Evolutionary conservation across 2,797 vertebrate genomes (phyloP).

Genomic region (Anabacerthia variegaticeps): DNA sequence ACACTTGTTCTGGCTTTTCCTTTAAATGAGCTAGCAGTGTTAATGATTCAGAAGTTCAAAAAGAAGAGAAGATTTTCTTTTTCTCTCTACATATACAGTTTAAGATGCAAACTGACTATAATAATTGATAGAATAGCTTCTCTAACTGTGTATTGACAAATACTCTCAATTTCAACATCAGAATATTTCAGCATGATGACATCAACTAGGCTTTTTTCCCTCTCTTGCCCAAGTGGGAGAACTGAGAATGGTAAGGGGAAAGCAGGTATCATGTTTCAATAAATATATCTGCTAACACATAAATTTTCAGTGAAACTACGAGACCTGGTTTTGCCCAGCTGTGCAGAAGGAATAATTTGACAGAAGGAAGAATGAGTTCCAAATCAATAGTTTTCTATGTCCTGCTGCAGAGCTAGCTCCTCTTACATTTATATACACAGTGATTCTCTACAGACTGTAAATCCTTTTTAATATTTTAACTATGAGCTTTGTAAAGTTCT

Average conservation of each 20-base stretch:
- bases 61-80: neutral
- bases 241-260: neutral
- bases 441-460: neutral
- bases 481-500: neutral
- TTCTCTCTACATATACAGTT: neutral
- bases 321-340: neutral
- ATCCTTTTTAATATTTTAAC: neutral
- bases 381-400: neutral
- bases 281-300: neutral
- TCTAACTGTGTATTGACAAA: neutral
- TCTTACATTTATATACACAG: neutral
- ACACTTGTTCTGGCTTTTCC: neutral
- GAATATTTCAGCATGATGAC: neutral
- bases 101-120: neutral
- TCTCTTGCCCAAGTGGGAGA: neutral
- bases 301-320: neutral
- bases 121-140: neutral
- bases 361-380: neutral
- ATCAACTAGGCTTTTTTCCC: neutral
- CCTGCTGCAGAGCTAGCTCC: fast-evolving
- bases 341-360: neutral
- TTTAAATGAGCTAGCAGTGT: neutral
- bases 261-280: neutral
- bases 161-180: neutral
- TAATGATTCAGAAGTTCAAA: neutral